These are phyloP conservation scores for Subacronicta megacephala DNA, from an alignment of 2,888 invertebrate species.

Conservation along the genomic window DNA sequence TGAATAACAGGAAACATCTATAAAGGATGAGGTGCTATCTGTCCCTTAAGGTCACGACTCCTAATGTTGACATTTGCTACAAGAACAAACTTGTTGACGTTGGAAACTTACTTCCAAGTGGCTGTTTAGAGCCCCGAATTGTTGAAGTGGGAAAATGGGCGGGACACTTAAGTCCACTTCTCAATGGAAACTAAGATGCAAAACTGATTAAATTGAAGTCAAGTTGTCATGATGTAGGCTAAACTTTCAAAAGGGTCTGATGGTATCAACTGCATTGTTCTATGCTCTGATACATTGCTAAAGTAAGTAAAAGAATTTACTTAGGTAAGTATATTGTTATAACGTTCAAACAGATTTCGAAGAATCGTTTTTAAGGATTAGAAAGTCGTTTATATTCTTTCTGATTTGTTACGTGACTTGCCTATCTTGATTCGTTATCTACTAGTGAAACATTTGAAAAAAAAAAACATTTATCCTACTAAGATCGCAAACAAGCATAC, in stretches of 20 bases:
- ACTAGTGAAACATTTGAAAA: too few relatives aligned
- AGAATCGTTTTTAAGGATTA: too few relatives aligned
- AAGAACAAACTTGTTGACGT: constrained; percentile 48
- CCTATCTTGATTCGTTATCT: too few relatives aligned
- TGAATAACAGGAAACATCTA: constrained; percentile 45
- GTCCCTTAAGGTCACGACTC: constrained; percentile 36
- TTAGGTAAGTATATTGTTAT: too few relatives aligned
- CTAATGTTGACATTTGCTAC: constrained; percentile 43
- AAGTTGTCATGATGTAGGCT: constrained; percentile 4
- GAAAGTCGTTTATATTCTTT: too few relatives aligned
- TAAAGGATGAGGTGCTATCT: constrained; percentile 41
- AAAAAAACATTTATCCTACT: too few relatives aligned
- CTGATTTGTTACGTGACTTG: too few relatives aligned
- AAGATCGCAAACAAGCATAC: too few relatives aligned
- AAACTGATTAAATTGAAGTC: background rate
- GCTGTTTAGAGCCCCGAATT: constrained; percentile 25
- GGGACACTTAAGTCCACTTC: constrained; percentile 32
- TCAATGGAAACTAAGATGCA: constrained; percentile 7
- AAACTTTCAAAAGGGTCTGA: background rate
- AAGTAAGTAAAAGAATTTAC: too few relatives aligned
- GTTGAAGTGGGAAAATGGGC: constrained; percentile 36
- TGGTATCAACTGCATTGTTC: too few relatives aligned
- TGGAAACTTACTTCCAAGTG: constrained; percentile 41
- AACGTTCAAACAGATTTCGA: too few relatives aligned
- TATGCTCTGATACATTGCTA: too few relatives aligned